A percentile compares a stretch with the other conserved stretches of the same genome.
These are phyloP conservation scores for Monopterus albus DNA, from an alignment of 2,113 vertebrate genomes.

Conservation along the genomic window DNA sequence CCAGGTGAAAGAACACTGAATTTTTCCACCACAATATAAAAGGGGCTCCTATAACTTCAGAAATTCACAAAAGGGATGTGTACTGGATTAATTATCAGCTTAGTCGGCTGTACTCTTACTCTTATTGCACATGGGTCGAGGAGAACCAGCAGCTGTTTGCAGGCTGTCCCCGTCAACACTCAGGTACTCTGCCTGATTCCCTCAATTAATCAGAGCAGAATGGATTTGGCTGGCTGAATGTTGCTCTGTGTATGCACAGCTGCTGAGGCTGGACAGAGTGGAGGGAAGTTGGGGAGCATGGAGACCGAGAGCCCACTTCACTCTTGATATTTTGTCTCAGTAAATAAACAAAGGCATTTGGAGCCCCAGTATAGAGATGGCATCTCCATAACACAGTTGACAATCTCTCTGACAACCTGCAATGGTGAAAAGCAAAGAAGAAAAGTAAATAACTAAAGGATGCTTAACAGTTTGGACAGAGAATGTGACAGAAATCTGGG, in stretches of 20 bases:
- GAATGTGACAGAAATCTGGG: background rate
- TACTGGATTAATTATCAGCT: background rate
- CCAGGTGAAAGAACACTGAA: too few relatives aligned
- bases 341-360: constrained; percentile 15
- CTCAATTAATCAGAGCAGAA: constrained; percentile 37
- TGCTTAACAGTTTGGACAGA: background rate
- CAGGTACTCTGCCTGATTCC: constrained; percentile 1
- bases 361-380: background rate
- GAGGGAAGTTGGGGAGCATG: background rate
- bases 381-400: background rate
- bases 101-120: too few relatives aligned
- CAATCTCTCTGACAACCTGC: too few relatives aligned
- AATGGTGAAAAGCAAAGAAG: background rate
- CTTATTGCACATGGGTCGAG: too few relatives aligned
- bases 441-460: background rate
- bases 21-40: background rate
- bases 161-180: constrained; percentile 2
- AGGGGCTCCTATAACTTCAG: background rate
- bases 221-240: constrained; percentile 35
- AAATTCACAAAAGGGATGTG: too few relatives aligned
- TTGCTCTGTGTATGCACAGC: constrained; percentile 46
- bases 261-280: constrained; percentile 19
- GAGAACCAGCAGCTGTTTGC: constrained; percentile 33
- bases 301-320: background rate
- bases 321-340: constrained; percentile 4